phyloP scores from a whole-genome alignment of 2,797 vertebrate species.

The Characodon lateralis region DNA sequence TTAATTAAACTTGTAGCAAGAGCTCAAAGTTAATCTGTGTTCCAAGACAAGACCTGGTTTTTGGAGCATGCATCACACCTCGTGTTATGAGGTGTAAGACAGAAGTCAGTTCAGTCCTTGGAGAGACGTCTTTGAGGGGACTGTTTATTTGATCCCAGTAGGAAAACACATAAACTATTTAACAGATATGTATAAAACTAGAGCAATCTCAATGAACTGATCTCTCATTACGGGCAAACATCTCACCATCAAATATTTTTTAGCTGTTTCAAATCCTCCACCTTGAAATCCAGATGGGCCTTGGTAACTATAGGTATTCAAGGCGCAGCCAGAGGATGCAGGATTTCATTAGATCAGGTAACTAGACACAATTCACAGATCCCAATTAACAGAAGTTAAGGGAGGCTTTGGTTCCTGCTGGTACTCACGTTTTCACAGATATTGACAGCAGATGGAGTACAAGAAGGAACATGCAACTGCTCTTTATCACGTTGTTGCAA shows the following conservation, averaged over 20 bases:
- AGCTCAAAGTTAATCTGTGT: background rate
- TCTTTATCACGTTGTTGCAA: slow-evolving; percentile 16
- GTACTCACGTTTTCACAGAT: slow-evolving; percentile 2
- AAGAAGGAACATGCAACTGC: slow-evolving; percentile 2
- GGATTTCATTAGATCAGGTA: slow-evolving; percentile 34
- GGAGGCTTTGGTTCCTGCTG: slow-evolving; percentile 5
- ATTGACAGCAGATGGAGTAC: background rate
- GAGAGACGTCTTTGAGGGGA: slow-evolving; percentile 12
- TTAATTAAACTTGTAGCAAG: slow-evolving; percentile 11
- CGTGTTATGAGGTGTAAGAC: slow-evolving; percentile 18
- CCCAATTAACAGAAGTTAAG: slow-evolving; percentile 14
- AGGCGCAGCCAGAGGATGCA: slow-evolving; percentile 22
- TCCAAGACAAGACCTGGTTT: background rate
- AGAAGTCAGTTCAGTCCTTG: slow-evolving; percentile 4
- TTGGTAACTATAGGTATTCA: slow-evolving; percentile 11
- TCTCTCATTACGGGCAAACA: slow-evolving; percentile 40
- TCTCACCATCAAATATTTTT: slow-evolving; percentile 34
- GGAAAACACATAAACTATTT: slow-evolving; percentile 1
- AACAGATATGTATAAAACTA: background rate
- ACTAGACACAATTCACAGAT: slow-evolving; percentile 20
- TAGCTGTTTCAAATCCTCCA: slow-evolving; percentile 41
- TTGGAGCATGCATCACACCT: background rate
- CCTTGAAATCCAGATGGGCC: slow-evolving; percentile 33
- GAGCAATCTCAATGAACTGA: background rate
- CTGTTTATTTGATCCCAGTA: slow-evolving; percentile 2